A percentile compares a stretch with the other conserved stretches of the same genome.
phyloP scores from a whole-genome alignment of 2,797 vertebrate species.

The Argyrosomus regius region DNA sequence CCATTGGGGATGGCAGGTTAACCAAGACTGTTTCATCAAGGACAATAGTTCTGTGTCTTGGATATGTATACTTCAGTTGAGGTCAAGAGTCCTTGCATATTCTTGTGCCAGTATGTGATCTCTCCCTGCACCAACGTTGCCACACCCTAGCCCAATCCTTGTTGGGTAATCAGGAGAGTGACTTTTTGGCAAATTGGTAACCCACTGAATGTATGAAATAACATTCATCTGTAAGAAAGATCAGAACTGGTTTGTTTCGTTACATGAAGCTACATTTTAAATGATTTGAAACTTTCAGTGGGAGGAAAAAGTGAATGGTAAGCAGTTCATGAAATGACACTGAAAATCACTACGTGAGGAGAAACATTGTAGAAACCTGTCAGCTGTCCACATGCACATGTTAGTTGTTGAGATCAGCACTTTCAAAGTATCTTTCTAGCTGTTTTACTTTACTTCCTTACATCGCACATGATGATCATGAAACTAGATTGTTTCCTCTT shows the following conservation, averaged over 20 bases:
- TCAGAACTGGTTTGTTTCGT: conserved; percentile 63
- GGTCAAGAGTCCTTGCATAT: conserved; percentile 76
- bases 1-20: conserved; percentile 78
- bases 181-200: conserved; percentile 85
- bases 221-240: conserved; percentile 82
- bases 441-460: conserved; percentile 24
- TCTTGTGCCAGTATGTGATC: conserved; percentile 66
- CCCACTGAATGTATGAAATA: conserved; percentile 69
- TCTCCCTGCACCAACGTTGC: conserved; percentile 62
- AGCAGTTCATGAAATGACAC: conserved; percentile 14
- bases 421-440: neutral
- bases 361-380: neutral
- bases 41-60: conserved; percentile 65
- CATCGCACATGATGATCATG: neutral
- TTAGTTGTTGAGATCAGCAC: conserved; percentile 13
- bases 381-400: conserved; percentile 7
- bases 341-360: neutral
- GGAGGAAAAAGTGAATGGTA: conserved; percentile 14
- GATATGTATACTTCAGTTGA: conserved; percentile 69
- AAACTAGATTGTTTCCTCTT: neutral
- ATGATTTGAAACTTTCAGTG: conserved; percentile 30
- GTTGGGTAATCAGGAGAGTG: conserved; percentile 66
- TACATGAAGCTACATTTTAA: conserved; percentile 36
- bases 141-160: conserved; percentile 69
- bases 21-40: conserved; percentile 77